Base-by-base conservation (phyloP, 2,888 invertebrate species). In the Diarsia brunnea region DNA sequence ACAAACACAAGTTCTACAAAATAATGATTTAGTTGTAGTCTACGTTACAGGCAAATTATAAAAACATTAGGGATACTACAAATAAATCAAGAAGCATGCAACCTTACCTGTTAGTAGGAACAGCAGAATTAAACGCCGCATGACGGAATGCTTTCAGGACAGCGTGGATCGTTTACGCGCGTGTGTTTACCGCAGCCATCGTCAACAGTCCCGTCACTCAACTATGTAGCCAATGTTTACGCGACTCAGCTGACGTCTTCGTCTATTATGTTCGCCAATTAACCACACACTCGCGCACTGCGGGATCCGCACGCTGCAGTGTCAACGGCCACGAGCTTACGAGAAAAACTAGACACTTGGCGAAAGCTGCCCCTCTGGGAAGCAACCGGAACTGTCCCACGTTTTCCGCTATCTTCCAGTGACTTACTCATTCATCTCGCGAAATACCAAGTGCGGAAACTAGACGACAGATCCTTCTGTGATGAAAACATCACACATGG, bases 251-350 rank as follows among this genome's bases (percentile, higher is more conserved):
- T 96, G 96, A 95, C 90, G 92, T 91, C 89, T 89, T 90, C 91
- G 92, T 91, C 91, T 92, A 88, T 90, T 93, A 92, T 91, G 91
- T 92, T 94, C 92, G 95, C 95, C 94, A 95, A 96, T 95, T 94
- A 95, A 95, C 91, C 95, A 96, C 95, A 95, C 96, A 96, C 96
- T 95, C 95, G 94, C 95, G 94, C 96, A 96, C 96, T 95, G 95
- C 96, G 95, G 95, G 94, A 93, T 94, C 95, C 94, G 95, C 94
- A 94, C 95, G 95, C 95, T 95, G 95, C 95, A 96, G 95, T 95
- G 96, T 95, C 96, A 96, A 95, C 95, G 95, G 94, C 95, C 95
- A 96, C 95, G 93, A 94, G 93, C 93, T 92, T 92, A 92, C 92
- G 92, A 93, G 94, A 94, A 95, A 95, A 95, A 95, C 95, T 94